Evolutionary conservation across 2,888 invertebrate species (phyloP).

Genomic region (Camptogramma bilineatum): DNA sequence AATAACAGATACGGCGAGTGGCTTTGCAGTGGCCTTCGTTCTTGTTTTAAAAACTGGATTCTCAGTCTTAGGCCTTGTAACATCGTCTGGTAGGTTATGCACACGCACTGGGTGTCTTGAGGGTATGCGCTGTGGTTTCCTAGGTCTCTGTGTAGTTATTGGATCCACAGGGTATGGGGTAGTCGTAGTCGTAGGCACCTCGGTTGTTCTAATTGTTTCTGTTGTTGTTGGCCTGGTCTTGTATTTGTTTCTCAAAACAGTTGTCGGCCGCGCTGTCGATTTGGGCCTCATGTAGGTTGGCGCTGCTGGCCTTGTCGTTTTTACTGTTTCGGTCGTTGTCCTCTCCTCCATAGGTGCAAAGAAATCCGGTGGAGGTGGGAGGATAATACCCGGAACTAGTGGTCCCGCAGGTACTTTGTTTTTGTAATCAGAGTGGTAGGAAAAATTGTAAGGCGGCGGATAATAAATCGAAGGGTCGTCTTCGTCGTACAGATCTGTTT

Average conservation of each 20-base stretch:
- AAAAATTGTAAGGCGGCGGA: slow-evolving; percentile 96
- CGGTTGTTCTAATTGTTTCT: slow-evolving; percentile 66
- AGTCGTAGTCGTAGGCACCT: slow-evolving; percentile 72
- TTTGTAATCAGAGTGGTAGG: slow-evolving; percentile 91
- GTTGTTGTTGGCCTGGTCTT: slow-evolving; percentile 76
- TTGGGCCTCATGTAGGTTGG: slow-evolving; percentile 66
- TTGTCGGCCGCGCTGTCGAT: slow-evolving; percentile 60
- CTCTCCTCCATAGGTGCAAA: slow-evolving; percentile 89
- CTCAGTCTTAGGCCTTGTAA: slow-evolving; percentile 73
- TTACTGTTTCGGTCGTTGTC: slow-evolving; percentile 63
- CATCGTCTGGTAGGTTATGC: slow-evolving; percentile 73
- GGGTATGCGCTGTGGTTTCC: slow-evolving; percentile 74
- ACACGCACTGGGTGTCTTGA: slow-evolving; percentile 76
- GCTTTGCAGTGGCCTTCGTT: slow-evolving; percentile 81
- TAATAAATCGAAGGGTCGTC: slow-evolving; percentile 96
- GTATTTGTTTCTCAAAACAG: slow-evolving; percentile 69
- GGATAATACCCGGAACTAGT: slow-evolving; percentile 93
- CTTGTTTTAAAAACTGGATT: slow-evolving; percentile 78
- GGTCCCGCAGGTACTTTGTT: slow-evolving; percentile 93
- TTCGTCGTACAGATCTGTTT: slow-evolving; percentile 92
- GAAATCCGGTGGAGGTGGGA: slow-evolving; percentile 95
- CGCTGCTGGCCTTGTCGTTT: slow-evolving; percentile 61
- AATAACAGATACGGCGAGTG: slow-evolving; percentile 77
- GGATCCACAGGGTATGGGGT: slow-evolving; percentile 73
- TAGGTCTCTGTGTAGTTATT: slow-evolving; percentile 69